Percentiles rank a stretch among this genome's conserved stretches.
phyloP scores from a whole-genome alignment of 2,797 vertebrate species.

The Tragelaphus oryx region DNA sequence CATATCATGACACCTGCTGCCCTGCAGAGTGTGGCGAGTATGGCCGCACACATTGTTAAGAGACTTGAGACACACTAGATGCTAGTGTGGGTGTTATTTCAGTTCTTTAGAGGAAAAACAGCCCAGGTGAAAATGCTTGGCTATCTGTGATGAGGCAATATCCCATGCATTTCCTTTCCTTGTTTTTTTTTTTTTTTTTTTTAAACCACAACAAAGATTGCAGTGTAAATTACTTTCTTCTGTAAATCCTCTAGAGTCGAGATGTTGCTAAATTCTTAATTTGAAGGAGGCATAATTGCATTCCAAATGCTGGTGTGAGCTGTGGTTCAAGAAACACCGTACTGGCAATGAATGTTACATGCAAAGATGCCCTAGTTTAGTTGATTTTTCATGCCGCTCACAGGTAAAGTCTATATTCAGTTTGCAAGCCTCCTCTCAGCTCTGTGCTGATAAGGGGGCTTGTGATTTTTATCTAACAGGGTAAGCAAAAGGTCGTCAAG shows the following conservation, averaged over 20 bases:
- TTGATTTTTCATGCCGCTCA: constrained; percentile 46
- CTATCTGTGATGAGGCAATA: background rate
- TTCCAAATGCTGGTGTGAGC: background rate
- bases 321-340: background rate
- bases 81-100: background rate
- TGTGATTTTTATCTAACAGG: constrained; percentile 66
- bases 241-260: background rate
- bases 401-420: constrained; percentile 43
- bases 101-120: background rate
- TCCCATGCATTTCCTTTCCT: background rate
- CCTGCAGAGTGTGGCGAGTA: fast-evolving
- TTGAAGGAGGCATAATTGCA: background rate
- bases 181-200: background rate
- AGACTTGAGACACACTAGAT: background rate
- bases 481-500: constrained; percentile 49
- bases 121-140: background rate
- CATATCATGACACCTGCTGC: fast-evolving
- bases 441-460: constrained; percentile 49
- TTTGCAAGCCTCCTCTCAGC: constrained; percentile 41
- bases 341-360: background rate
- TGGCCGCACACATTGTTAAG: background rate
- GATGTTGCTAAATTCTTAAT: background rate
- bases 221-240: background rate
- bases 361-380: background rate
- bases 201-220: background rate